Base-by-base conservation (phyloP, 92 coral and sea anemone species). In the Porites lobata region DNA sequence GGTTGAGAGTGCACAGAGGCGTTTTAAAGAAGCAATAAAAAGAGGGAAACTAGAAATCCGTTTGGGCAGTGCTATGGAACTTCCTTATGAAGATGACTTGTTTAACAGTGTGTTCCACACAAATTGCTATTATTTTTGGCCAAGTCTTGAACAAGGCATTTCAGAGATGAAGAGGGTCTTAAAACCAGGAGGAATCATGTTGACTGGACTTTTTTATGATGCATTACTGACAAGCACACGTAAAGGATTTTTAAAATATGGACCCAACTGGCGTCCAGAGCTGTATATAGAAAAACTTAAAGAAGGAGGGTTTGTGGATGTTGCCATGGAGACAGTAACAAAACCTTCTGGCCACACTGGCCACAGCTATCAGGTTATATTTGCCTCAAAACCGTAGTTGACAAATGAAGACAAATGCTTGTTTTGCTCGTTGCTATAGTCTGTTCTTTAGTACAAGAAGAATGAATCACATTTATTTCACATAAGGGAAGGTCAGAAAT, bases 41-140 rank as follows among this genome's bases (percentile, higher is more conserved):
- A 54, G 50, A 56, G 57, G 63, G 65, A 72, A 58, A 56, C 58
- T 83, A 15, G 66, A 53, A 53, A 59, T 83, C 6, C 19, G n/a
- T 70, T 47, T 69, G 58, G 87, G 78, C 24, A 62, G 59, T 62
- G 87, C 61, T 51, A 58, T 59, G 61, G 69, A 83, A 7, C 87
- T 83, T 56, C 87, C 80, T 6, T 72, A 52, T 15, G 6, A 6
- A 3, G 62, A 38, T 38, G 73, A 57, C 69, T 43, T 72, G n/a
- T 83, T 83, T 72, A 47, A 83, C 26, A n/a, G 87, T 10, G 69
- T 83, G 54, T 83, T 83, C 71, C 87, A 83, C 56, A 72, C 79
- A 54, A 83, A 83, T 26, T 83, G 87, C 59, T 83, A 83, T 68
- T 83, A 83, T 47, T 83, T 83, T 57, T 83, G 87, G 87, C 87